A percentile compares a stretch with the other conserved stretches of the same genome.
Evolutionary conservation across 2,797 vertebrate genomes (phyloP).

Genomic region (Polyboroides typus): DNA sequence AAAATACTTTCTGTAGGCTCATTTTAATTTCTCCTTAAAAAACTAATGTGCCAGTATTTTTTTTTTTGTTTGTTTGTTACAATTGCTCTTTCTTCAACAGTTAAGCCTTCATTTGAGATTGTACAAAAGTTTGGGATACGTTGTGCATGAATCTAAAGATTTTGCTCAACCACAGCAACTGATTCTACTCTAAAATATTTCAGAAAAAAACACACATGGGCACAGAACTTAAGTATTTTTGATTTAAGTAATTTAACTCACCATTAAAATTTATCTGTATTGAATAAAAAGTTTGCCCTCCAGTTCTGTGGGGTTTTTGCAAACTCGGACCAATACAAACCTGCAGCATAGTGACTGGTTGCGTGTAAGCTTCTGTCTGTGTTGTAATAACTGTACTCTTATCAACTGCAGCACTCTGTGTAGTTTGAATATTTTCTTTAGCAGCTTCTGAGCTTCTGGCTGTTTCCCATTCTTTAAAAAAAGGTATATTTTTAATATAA

Average conservation of each 20-base stretch:
- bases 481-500: background rate
- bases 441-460: slow-evolving; percentile 85
- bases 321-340: slow-evolving; percentile 68
- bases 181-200: background rate
- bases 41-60: background rate
- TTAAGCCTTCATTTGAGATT: background rate
- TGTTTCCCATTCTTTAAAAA: slow-evolving; percentile 91
- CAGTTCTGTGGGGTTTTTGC: background rate
- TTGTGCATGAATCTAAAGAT: background rate
- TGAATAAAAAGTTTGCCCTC: background rate
- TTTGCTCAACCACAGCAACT: background rate
- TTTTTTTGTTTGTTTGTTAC: background rate
- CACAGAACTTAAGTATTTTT: background rate
- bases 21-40: background rate
- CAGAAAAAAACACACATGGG: background rate
- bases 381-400: slow-evolving; percentile 79
- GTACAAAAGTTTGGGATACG: background rate
- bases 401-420: slow-evolving; percentile 78
- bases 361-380: slow-evolving; percentile 87
- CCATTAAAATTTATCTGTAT: background rate
- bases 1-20: background rate
- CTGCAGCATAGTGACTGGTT: slow-evolving; percentile 95
- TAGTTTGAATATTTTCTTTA: slow-evolving; percentile 81
- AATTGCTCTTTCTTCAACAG: background rate
- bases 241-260: background rate